These are phyloP conservation scores for Drosophila multiciliata DNA, from an alignment of 2,888 invertebrate species.

Conservation along the genomic window DNA sequence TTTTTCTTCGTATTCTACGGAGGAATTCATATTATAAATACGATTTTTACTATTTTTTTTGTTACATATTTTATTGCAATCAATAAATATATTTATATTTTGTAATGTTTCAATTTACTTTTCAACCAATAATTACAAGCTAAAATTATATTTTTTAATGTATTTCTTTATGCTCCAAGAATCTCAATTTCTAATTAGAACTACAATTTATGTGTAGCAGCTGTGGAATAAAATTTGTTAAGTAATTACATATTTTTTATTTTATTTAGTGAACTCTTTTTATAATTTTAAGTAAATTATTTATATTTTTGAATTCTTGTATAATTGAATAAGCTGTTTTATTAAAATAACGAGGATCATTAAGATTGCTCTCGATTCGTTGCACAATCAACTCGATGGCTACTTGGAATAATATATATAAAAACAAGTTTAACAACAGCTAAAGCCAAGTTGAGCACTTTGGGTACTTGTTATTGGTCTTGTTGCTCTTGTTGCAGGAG, in stretches of 20 bases:
- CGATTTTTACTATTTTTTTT: neutral
- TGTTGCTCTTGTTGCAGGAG: conserved; percentile 1
- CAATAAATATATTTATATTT: neutral
- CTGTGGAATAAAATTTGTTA: no score
- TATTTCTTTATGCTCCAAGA: neutral
- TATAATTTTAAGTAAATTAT: neutral
- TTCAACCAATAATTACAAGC: neutral
- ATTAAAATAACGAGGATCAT: neutral
- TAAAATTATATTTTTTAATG: neutral
- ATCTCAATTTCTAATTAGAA: neutral
- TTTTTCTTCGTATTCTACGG: neutral
- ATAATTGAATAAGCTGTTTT: neutral
- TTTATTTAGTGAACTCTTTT: neutral
- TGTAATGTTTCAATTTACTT: neutral
- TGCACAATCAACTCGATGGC: conserved; percentile 47
- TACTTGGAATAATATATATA: conserved; percentile 21
- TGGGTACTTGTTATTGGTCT: conserved; percentile 2
- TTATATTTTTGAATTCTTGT: neutral
- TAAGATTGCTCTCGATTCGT: conserved; percentile 13
- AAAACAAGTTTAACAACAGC: conserved; percentile 40
- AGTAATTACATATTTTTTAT: neutral
- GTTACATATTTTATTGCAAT: neutral
- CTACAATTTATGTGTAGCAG: no score
- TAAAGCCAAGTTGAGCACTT: conserved; percentile 38
- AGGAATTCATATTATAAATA: neutral